Evolutionary conservation across 2,888 invertebrate genomes (phyloP).

Genomic region (Mactromeris polynyma): DNA sequence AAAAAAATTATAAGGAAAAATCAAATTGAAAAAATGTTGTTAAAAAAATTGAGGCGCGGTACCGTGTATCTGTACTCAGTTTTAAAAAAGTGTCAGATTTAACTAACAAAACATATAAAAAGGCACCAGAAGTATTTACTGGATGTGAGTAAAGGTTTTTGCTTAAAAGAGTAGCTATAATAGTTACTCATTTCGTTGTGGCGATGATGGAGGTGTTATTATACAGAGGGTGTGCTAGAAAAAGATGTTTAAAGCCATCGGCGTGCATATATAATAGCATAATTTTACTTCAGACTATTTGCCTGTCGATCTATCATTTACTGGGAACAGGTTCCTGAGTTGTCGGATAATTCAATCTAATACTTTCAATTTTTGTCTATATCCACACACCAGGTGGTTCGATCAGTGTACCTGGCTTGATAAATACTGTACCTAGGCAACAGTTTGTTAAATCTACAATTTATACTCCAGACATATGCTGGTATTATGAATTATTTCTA

Average conservation of each 20-base stretch:
- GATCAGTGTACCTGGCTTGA: background rate
- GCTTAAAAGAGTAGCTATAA: too few species aligned
- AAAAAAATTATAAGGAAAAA: too few species aligned
- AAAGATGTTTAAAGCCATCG: background rate
- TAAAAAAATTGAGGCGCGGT: too few species aligned
- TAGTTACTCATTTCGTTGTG: too few species aligned
- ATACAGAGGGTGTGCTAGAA: background rate
- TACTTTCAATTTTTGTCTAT: constrained; percentile 23
- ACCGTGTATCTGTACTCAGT: too few species aligned
- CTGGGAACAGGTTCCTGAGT: background rate
- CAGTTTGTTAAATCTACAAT: background rate
- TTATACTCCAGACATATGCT: background rate
- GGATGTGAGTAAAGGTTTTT: too few species aligned
- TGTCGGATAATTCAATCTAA: background rate
- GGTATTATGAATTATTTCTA: background rate
- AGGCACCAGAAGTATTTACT: too few species aligned
- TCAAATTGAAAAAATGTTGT: too few species aligned
- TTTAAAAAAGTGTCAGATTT: too few species aligned
- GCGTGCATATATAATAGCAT: background rate
- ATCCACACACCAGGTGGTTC: constrained; percentile 5
- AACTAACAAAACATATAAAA: too few species aligned
- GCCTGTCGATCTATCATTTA: background rate
- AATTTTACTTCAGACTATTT: background rate
- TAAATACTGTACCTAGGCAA: background rate
- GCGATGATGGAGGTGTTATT: background rate